phyloP scores from a whole-genome alignment of 2,113 vertebrate genomes.

The Accipiter virgatus region DNA sequence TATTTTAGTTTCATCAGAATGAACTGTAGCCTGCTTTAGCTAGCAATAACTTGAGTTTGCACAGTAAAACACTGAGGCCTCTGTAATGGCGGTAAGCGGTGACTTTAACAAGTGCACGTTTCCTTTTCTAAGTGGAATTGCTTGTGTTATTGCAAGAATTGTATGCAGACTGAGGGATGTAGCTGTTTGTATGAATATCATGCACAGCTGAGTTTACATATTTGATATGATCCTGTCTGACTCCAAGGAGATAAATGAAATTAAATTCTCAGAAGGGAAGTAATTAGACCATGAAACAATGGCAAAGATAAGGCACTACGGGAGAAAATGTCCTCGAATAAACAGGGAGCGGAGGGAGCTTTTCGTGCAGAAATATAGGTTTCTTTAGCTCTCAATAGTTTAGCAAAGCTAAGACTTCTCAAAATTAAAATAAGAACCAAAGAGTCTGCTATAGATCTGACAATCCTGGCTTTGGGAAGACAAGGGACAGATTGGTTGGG shows the following conservation, averaged over 20 bases:
- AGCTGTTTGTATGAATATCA: background rate
- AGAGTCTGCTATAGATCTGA: background rate
- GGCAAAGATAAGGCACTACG: conserved; percentile 6
- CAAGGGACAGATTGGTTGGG: background rate
- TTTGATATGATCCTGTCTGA: conserved; percentile 23
- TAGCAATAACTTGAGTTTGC: background rate
- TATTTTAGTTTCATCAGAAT: background rate
- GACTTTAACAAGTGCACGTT: background rate
- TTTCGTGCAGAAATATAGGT: background rate
- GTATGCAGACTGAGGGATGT: background rate
- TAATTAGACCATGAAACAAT: conserved; percentile 41
- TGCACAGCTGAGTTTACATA: conserved; percentile 40
- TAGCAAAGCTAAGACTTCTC: background rate
- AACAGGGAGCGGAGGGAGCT: background rate
- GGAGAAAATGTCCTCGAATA: conserved; percentile 11
- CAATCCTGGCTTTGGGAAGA: background rate
- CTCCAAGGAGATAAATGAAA: conserved; percentile 58
- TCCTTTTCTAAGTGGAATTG: background rate
- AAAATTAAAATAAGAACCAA: background rate
- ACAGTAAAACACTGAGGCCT: background rate
- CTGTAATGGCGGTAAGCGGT: background rate
- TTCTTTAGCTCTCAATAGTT: background rate
- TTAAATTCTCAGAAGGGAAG: conserved; percentile 48
- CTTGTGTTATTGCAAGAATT: background rate
- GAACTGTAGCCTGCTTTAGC: background rate